Conservation (phyloP, 2,888 invertebrate genomes). For the Nasonovia ribisnigri region DNA sequence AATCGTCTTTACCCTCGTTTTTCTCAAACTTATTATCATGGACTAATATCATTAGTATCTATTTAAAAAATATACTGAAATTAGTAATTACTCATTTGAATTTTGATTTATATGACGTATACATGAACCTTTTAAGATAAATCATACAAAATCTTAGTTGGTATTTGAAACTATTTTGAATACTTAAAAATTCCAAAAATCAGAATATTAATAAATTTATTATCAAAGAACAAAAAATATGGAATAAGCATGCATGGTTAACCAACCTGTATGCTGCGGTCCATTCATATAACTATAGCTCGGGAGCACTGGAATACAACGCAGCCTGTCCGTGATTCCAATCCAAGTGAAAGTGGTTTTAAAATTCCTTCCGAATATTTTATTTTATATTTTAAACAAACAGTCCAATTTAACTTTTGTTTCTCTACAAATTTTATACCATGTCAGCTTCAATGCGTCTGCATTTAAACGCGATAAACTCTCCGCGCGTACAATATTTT, state of each 20-base stretch:
- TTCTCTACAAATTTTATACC: not conserved
- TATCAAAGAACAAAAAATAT: not conserved
- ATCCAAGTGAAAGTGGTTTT: not conserved
- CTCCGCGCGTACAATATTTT: not conserved
- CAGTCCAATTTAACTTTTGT: not conserved
- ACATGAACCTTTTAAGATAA: not conserved
- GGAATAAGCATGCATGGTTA: not conserved
- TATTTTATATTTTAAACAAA: not conserved
- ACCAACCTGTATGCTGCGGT: not conserved
- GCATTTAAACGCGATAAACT: not conserved
- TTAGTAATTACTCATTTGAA: not conserved
- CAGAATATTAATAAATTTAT: not conserved
- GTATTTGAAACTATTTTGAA: not conserved
- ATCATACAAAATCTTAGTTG: not conserved
- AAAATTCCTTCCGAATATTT: not conserved
- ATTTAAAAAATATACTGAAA: not conserved
- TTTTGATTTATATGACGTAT: not conserved
- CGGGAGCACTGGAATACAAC: not conserved
- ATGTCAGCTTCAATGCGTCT: not conserved
- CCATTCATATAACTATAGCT: not conserved
- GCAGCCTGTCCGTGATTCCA: not conserved
- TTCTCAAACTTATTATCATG: not conserved
- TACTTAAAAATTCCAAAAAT: not conserved
- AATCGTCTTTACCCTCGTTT: not conserved
- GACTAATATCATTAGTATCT: not conserved